Percentiles rank a stretch among this genome's conserved stretches.
These are phyloP conservation scores for Phrynocephalus vlangalii DNA, from an alignment of 2,797 vertebrate species.

Conservation along the genomic window DNA sequence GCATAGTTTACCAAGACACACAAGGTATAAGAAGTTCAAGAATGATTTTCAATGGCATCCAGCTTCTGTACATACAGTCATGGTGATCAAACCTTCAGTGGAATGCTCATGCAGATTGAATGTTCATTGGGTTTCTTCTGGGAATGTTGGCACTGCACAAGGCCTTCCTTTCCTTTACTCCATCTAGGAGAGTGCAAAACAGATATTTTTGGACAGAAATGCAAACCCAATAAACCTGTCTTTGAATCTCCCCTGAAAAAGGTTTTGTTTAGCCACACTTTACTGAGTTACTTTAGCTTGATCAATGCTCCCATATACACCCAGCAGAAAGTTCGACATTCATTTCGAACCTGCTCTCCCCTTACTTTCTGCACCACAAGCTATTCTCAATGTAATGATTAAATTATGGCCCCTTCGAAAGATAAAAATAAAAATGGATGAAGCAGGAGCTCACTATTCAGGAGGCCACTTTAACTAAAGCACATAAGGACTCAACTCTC, in stretches of 20 bases:
- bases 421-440: constrained; percentile 6
- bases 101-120: too few relatives aligned
- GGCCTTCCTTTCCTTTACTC: background rate
- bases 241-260: background rate
- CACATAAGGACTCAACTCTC: background rate
- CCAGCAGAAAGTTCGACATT: background rate
- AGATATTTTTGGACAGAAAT: background rate
- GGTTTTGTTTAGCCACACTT: background rate
- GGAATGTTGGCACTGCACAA: background rate
- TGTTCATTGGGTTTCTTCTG: too few relatives aligned
- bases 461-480: background rate
- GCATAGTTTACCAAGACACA: too few relatives aligned
- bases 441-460: background rate
- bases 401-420: background rate
- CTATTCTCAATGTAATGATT: constrained; percentile 8
- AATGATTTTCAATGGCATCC: too few relatives aligned
- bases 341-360: background rate
- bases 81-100: too few relatives aligned
- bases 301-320: too few relatives aligned
- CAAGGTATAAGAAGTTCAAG: too few relatives aligned
- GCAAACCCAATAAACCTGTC: background rate
- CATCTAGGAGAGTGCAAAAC: background rate
- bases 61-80: too few relatives aligned
- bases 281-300: background rate
- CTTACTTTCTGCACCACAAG: background rate